phyloP scores from a whole-genome alignment of 2,888 invertebrate genomes.

The Nephrotoma flavescens region DNA sequence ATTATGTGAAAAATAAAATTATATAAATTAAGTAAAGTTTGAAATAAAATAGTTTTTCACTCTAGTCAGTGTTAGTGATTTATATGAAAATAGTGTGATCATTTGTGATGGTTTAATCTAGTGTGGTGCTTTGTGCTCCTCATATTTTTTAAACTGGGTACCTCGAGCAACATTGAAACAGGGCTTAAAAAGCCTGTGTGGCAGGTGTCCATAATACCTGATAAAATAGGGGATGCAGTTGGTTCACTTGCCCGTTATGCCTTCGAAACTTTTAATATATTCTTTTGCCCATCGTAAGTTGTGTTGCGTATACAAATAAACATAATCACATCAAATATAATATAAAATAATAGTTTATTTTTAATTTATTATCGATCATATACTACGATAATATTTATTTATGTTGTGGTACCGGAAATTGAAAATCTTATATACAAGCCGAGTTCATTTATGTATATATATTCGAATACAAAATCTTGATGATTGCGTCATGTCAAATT shows the following conservation, averaged over 20 bases:
- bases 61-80: background rate
- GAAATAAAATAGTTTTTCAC: background rate
- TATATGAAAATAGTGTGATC: background rate
- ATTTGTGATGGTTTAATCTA: background rate
- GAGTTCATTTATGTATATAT: background rate
- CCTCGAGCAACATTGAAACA: background rate
- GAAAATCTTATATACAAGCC: background rate
- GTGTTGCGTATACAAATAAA: background rate
- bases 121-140: background rate
- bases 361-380: background rate
- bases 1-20: background rate
- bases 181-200: slow-evolving; percentile 22
- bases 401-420: background rate
- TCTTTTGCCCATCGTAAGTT: slow-evolving; percentile 33
- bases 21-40: too few relatives aligned
- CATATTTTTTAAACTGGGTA: background rate
- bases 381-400: background rate
- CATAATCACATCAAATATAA: background rate
- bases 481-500: background rate
- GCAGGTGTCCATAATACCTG: slow-evolving; percentile 31
- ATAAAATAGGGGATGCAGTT: slow-evolving; percentile 31
- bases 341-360: background rate
- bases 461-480: background rate
- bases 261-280: slow-evolving; percentile 30
- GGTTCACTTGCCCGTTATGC: slow-evolving; percentile 32